Percentiles rank a stretch among this genome's conserved stretches.
phyloP scores from a whole-genome alignment of 1,140 invertebrate genomes.

The Drosophila biarmipes region DNA sequence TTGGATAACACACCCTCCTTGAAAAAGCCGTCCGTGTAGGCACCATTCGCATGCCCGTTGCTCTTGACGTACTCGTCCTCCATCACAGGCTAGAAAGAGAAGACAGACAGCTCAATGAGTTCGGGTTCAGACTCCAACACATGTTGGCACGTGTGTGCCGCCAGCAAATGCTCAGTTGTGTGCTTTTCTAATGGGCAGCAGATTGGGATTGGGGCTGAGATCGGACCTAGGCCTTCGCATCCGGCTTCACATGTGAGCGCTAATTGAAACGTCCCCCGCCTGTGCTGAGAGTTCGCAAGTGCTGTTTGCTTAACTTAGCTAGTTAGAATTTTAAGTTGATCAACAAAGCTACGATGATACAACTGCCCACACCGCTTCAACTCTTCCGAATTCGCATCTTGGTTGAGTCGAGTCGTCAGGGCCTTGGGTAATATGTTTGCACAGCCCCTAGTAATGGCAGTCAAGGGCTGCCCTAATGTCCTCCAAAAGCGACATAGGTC shows the following conservation, averaged over 20 bases:
- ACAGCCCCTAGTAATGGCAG: constrained; percentile 50
- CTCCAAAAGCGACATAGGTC: constrained; percentile 6
- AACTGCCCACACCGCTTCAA: constrained; percentile 14
- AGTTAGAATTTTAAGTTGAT: constrained; percentile 82
- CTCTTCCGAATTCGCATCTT: constrained; percentile 6
- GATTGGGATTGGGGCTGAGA: constrained; percentile 43
- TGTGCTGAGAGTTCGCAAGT: constrained; percentile 64
- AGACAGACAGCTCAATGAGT: constrained; percentile 9
- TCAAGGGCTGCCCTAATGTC: constrained; percentile 50
- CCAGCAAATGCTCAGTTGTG: constrained; percentile 47
- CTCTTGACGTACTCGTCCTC: constrained; percentile 82
- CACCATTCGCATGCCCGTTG: constrained; percentile 59
- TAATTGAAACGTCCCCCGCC: constrained; percentile 79
- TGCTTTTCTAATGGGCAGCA: constrained; percentile 50
- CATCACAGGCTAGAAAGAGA: constrained; percentile 84
- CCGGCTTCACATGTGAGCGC: constrained; percentile 74
- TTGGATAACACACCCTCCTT: constrained; percentile 76
- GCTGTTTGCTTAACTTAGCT: constrained; percentile 72
- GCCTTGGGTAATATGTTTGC: constrained; percentile 43
- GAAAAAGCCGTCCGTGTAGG: constrained; percentile 61
- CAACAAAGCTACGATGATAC: constrained; percentile 49
- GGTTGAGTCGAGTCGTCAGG: constrained; percentile 6
- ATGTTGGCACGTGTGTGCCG: constrained; percentile 28
- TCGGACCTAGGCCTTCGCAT: constrained; percentile 66
- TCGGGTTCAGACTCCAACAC: constrained; percentile 9